These are phyloP conservation scores for Okapia johnstoni DNA, from an alignment of 2,113 vertebrate genomes.

Conservation along the genomic window DNA sequence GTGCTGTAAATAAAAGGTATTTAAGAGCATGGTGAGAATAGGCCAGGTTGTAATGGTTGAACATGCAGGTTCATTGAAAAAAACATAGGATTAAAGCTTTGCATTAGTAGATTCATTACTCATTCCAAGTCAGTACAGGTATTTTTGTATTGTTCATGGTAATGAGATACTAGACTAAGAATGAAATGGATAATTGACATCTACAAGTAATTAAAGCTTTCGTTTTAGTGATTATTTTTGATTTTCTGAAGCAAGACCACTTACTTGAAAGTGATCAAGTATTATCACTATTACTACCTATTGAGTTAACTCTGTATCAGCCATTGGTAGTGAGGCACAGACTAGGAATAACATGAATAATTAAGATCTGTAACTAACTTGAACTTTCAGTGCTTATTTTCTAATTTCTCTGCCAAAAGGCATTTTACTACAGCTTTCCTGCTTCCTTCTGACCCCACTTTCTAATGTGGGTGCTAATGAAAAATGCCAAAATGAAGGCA, in stretches of 20 bases:
- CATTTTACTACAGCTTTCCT: neutral
- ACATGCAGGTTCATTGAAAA: neutral
- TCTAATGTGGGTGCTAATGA: neutral
- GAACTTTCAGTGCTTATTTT: neutral
- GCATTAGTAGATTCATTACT: neutral
- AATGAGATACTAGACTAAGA: neutral
- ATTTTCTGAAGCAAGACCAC: neutral
- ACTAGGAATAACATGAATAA: neutral
- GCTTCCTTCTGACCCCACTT: neutral
- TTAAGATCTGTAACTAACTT: constrained; percentile 26
- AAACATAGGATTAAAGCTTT: neutral
- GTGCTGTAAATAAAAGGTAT: neutral
- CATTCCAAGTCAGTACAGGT: neutral
- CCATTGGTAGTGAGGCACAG: neutral
- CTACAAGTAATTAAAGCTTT: neutral
- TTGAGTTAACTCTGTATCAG: neutral
- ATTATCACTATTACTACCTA: neutral
- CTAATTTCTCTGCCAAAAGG: neutral
- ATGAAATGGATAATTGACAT: neutral
- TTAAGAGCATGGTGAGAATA: neutral
- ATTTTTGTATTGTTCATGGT: neutral
- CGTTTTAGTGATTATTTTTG: constrained; percentile 31
- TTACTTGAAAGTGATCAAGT: neutral
- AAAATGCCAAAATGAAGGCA: neutral
- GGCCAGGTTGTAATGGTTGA: neutral